Evolutionary conservation across 2,888 invertebrate species (phyloP).

Genomic region (Dynastes tityus): DNA sequence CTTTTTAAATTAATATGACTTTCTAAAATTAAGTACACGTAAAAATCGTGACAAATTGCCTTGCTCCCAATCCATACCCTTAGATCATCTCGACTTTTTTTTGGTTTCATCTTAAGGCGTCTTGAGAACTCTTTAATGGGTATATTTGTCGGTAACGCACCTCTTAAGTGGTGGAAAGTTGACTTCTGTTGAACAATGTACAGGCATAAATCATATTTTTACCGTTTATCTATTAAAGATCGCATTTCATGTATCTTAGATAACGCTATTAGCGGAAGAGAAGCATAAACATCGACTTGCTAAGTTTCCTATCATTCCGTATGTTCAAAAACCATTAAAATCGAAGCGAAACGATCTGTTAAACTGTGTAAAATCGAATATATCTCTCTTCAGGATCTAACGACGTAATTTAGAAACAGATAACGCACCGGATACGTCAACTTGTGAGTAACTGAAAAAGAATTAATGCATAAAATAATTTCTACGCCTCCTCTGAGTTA

Average conservation of each 20-base stretch:
- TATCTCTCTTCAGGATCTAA: conserved; percentile 16
- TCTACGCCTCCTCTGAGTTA: not conserved
- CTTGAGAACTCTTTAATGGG: too few species aligned
- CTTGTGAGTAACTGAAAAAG: not conserved
- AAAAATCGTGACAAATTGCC: too few species aligned
- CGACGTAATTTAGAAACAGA: conserved; percentile 30
- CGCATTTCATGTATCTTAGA: not conserved
- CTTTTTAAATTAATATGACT: too few species aligned
- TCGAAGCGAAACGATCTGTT: conserved; percentile 28
- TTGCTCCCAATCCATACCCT: too few species aligned
- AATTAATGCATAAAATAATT: not conserved
- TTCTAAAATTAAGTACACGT: too few species aligned
- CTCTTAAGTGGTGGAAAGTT: too few species aligned
- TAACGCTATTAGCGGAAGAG: not conserved
- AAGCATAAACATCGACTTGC: conserved; percentile 11
- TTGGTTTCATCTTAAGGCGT: too few species aligned
- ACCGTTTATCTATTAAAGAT: not conserved
- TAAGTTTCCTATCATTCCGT: conserved; percentile 11
- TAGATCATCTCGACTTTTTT: too few species aligned
- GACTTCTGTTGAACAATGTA: too few species aligned
- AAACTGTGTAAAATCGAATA: conserved; percentile 21
- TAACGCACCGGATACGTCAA: conserved; percentile 3
- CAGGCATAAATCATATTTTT: too few species aligned
- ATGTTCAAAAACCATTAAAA: conserved; percentile 30
- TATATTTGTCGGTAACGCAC: too few species aligned